phyloP scores from a whole-genome alignment of 2,888 invertebrate species.

The Hydroisotoma schaefferi region DNA sequence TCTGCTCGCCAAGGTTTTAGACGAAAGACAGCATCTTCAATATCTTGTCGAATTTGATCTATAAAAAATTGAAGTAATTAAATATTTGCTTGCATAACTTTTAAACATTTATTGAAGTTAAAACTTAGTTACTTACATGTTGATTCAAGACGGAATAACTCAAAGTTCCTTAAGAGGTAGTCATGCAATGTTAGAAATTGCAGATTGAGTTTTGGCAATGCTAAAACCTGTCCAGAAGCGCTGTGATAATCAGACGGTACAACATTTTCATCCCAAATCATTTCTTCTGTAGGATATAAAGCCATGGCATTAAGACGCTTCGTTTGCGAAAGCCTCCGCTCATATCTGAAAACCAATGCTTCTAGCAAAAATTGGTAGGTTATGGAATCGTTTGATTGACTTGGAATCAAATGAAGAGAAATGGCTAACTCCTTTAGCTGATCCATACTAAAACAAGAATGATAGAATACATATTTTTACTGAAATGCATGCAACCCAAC shows the following conservation, averaged over 20 bases:
- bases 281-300: slow-evolving; percentile 93
- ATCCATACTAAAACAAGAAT: slow-evolving; percentile 60
- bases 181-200: slow-evolving; percentile 98
- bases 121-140: slow-evolving; percentile 64
- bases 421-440: slow-evolving; percentile 81
- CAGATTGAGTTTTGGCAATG: slow-evolving; percentile 93
- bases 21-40: slow-evolving; percentile 93
- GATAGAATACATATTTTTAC: neutral
- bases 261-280: slow-evolving; percentile 98
- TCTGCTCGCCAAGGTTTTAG: slow-evolving; percentile 92
- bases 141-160: slow-evolving; percentile 93
- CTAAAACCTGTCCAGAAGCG: slow-evolving; percentile 84
- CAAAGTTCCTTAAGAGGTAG: slow-evolving; percentile 94
- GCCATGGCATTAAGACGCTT: slow-evolving; percentile 97
- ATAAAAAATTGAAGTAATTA: no score
- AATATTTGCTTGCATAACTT: neutral
- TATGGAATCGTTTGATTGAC: slow-evolving; percentile 63
- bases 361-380: slow-evolving; percentile 76
- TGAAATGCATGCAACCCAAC: neutral
- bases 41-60: slow-evolving; percentile 98
- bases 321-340: slow-evolving; percentile 82
- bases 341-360: slow-evolving; percentile 82
- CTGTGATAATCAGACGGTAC: slow-evolving; percentile 97
- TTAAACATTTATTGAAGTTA: neutral
- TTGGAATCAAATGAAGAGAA: slow-evolving; percentile 80